Evolutionary conservation across 2,888 invertebrate genomes (phyloP), one percentile per base, ranked within the genome.

Genomic region (Apamea anceps): DNA sequence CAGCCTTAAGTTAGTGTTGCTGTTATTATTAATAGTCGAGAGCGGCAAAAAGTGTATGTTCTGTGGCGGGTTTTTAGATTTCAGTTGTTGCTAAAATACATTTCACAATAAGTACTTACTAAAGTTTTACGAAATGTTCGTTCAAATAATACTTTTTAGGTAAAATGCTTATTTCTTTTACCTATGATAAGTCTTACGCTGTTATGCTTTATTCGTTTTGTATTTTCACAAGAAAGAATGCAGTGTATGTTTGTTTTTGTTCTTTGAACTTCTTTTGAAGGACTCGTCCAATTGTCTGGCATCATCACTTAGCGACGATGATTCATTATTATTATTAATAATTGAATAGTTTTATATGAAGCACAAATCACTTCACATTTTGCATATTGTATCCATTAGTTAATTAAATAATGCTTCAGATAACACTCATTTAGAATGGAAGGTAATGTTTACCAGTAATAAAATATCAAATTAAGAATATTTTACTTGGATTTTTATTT

Each of bases 311-410:
- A n/a, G 71, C n/a, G 4, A 57, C 8, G 8, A 67, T 72, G 62
- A 82, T 48, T 63, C 15, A 70, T 60, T 8, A 45, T 37, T 8
- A 45, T 37, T 54, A 82, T 48, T 57, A 6, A 70, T 51, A 12
- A 37, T 37, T 54, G 13, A 78, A 60, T 25, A 37, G 21, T 66
- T 51, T 62, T 10, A 37, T 25, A 15, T 45, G 2, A 51, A 15
- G 42, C 8, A 15, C 18, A 1, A 15, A 54, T 18, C 72, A 79
- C 72, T 82, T 32, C n/a, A 79, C 2, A 8, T 37, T 3, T 54
- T 28, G 12, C 37, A 82, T 75, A 70, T 75, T 75, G 70, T 75
- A 79, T 7, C 2, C 5, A 79, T 79, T 75, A 78, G 21, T 48
- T 7, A 0, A 73, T 54, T 37, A 13, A 28, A 15, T 67, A 28